Evolutionary conservation across 2,888 invertebrate species (phyloP), one percentile per base, ranked within the genome.

Genomic region (Lycia hirtaria): DNA sequence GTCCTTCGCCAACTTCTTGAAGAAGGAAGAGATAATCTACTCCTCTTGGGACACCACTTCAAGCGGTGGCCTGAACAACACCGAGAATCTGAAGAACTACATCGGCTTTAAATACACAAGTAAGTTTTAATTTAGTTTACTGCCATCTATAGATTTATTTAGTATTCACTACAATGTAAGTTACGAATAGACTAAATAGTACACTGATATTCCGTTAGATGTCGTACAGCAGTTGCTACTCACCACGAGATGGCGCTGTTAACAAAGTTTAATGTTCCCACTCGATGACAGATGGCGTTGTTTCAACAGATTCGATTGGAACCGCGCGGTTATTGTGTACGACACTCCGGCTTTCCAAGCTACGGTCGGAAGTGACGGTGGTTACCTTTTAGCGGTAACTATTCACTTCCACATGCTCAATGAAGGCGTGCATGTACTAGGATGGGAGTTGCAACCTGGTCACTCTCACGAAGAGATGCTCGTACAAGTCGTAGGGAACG

Each of bases 381-480:
- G 98, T 68, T 95, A 94, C 68, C 90, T 97, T 15, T 93, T 96
- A 81, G 95, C 96, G 88, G 94, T 94, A 60, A 94, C 95, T 0
- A 83, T 98, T 64, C 95, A 96, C 45, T 93, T 94, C 67, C 88
- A 82, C 69, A 88, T 93, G 87, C 82, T 89, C 4, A 70, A 72
- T 0, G 80, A 81, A 30, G 83, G 83, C 2, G 61, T 85, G 14
- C 67, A 72, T 0, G 78, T 81, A 3, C 75, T 78, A 30, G 89
- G 87, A 28, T 78, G 85, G 71, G 89, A 89, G 71, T 67, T 93
- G 30, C 83, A 78, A 45, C 30, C 70, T 2, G 69, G 72, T 28
- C 78, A 91, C 48, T 88, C 88, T 69, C 83, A 89, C 62, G 87
- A 89, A 64, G 93, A 93, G n/a, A 89, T 93, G 55, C 78, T 93